A percentile compares a stretch with the other conserved stretches of the same genome.
phyloP scores from a whole-genome alignment of 2,797 vertebrate genomes.

The Oophaga sylvatica region DNA sequence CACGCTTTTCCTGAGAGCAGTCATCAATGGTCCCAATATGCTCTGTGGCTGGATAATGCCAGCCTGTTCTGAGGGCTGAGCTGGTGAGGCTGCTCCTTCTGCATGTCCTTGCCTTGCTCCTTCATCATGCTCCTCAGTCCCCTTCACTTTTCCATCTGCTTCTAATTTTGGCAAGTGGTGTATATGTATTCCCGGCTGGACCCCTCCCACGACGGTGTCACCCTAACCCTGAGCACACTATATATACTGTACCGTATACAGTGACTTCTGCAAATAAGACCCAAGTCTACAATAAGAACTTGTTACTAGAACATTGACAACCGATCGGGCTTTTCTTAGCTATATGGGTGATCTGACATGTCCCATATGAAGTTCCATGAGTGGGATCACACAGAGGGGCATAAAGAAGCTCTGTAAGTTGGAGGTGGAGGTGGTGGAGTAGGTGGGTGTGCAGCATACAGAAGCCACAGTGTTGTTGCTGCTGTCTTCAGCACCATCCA shows the following conservation, averaged over 20 bases:
- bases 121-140: neutral
- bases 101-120: conserved; percentile 16
- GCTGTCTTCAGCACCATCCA: conserved; percentile 53
- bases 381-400: conserved; percentile 17
- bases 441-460: conserved; percentile 39
- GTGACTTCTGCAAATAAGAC: conserved; percentile 30
- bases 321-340: conserved; percentile 14
- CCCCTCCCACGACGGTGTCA: conserved; percentile 56
- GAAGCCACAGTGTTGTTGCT: conserved; percentile 40
- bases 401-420: conserved; percentile 43
- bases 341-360: neutral
- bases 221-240: conserved; percentile 58
- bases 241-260: conserved; percentile 61
- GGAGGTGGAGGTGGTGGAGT: conserved; percentile 31
- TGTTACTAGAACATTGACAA: neutral
- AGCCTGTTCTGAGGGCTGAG: conserved; percentile 43
- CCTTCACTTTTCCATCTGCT: conserved; percentile 62
- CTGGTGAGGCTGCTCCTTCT: conserved; percentile 3
- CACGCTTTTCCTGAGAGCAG: conserved; percentile 65
- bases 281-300: conserved; percentile 6
- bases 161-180: conserved; percentile 62
- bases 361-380: conserved; percentile 21
- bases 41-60: conserved; percentile 45
- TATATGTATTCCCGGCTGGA: conserved; percentile 52
- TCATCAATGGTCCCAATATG: conserved; percentile 65